Evolutionary conservation across 2,113 vertebrate species (phyloP), one percentile per base, ranked within the genome.

Genomic region (Cisticola juncidis): DNA sequence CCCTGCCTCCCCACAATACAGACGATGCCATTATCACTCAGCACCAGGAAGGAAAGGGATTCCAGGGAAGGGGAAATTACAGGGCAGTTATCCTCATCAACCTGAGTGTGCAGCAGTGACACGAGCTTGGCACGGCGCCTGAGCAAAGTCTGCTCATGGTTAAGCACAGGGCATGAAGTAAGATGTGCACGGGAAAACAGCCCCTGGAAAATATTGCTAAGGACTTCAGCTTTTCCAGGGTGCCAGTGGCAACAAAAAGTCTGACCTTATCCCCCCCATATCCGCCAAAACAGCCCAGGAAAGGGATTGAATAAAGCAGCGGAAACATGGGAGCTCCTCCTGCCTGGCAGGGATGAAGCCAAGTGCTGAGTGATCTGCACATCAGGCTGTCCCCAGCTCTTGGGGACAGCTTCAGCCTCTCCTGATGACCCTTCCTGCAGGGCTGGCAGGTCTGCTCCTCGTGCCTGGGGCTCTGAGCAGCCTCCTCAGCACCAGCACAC

Each of bases 81-180:
- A 77, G 68, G 50, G 84, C 89, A 88, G 87, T 95, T 92, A 73
- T 81, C 66, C 81, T 88, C 93, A 82, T 92, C 92, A 94, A 25
- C 81, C 88, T 48, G 77, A 38, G 57, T n/a, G 10, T 18, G 57
- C n/a, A 36, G 57, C n/a, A 26, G 57, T 36, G n/a, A 58, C 57
- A 58, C 9, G 9, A 25, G 48, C 19, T 7, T 80, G 92, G 87
- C 87, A 81, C 4, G 11, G 90, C 0, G 53, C 90, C 92, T 5
- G 28, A 89, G 78, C 36, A 64, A 77, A 72, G 78, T 6, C 93
- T 92, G 90, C 11, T 82, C 66, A 3, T 9, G 57, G 33, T 86
- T 80, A 77, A 56, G 44, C 70, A 65, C 44, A 7, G 83, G 56
- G n/a, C 66, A 69, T 12, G 60, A 54, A 91, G 91, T 31, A 29